Evolutionary conservation across 2,888 invertebrate genomes (phyloP), one percentile per base, ranked within the genome.

Genomic region (Sinelater perroti): DNA sequence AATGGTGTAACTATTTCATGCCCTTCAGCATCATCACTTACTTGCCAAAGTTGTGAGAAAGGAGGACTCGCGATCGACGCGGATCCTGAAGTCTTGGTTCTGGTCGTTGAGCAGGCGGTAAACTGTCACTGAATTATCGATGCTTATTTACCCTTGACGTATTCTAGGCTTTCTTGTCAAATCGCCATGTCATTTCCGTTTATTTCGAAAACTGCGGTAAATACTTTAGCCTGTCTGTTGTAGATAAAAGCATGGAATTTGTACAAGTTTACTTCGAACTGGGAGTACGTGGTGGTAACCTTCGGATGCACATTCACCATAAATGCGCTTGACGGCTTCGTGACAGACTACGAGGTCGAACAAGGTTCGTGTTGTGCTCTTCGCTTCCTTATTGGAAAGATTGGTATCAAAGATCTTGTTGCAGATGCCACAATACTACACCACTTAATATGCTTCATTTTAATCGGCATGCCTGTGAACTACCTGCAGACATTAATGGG

Each of bases 401-500:
- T n/a, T n/a, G n/a, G n/a, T n/a, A n/a, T n/a, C n/a, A n/a, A n/a
- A n/a, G n/a, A n/a, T 7, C 5, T 40, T 26, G 26, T 51, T 59
- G 8, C 20, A 66, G 65, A 35, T 31, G 45, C 53, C 8, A 63
- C 59, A 13, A 38, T 65, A 1, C n/a, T 66, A 6, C 66, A 65
- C 18, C 59, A 56, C 17, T 18, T 63, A 2, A 11, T 65, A 8
- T 20, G 44, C 8, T 65, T 59, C 33, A 8, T 63, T 0, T 1
- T 64, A 6, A 31, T 67, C n/a, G 67, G 66, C n/a, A 56, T 67
- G 18, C 67, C 67, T 0, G 6, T 65, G n/a, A 38, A 52, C 6
- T 66, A 66, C 26, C 52, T 65, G 47, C 65, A 65, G 50, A 49
- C 63, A 4, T 13, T 63, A 3, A 16, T 67, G n/a, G 66, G 67